A percentile compares a stretch with the other conserved stretches of the same genome.
Evolutionary conservation across 2,113 vertebrate genomes (phyloP).

Genomic region (Scopus umbretta): DNA sequence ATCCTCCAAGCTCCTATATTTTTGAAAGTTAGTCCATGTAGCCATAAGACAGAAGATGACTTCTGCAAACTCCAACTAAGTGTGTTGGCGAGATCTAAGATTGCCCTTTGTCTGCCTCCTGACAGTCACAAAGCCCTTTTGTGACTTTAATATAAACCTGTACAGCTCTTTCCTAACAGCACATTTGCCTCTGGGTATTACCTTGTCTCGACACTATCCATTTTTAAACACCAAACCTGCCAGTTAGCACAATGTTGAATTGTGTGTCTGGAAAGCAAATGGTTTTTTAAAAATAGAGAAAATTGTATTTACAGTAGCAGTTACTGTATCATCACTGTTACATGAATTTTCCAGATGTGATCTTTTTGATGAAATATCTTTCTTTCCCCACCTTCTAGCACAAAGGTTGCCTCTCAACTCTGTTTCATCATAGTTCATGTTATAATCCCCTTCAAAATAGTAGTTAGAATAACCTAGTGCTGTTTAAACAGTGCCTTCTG

Average conservation of each 20-base stretch:
- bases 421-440: not conserved
- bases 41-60: not conserved
- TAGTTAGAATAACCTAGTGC: not conserved
- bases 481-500: not conserved
- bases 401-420: not conserved
- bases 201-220: slow-evolving; percentile 28
- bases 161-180: slow-evolving; percentile 6
- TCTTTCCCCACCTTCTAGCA: not conserved
- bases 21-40: not conserved
- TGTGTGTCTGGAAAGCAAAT: slow-evolving; percentile 22
- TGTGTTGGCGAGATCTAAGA: not conserved
- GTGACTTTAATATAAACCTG: not conserved
- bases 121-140: not conserved
- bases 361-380: not conserved
- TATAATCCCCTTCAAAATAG: not conserved
- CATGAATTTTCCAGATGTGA: not conserved
- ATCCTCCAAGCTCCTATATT: not conserved
- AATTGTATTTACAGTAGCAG: slow-evolving; percentile 13
- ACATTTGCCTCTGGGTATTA: slow-evolving; percentile 36
- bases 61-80: not conserved
- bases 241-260: not conserved
- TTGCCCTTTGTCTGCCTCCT: not conserved
- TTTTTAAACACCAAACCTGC: slow-evolving; percentile 44
- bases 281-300: not conserved
- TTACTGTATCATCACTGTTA: not conserved